Conservation (phyloP, 2,888 invertebrate species). For the Muschampia plurimacula region DNA sequence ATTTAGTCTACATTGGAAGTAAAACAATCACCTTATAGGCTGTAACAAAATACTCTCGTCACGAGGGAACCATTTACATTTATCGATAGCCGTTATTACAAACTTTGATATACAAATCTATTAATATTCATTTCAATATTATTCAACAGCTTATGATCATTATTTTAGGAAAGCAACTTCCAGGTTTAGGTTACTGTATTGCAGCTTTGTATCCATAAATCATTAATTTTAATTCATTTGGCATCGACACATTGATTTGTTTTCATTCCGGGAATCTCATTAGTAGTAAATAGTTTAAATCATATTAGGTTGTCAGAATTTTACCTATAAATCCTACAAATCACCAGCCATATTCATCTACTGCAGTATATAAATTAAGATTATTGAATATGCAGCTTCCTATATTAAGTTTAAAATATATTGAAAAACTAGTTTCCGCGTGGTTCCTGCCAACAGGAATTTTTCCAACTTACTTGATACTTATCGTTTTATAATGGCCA, state of each 20-base stretch:
- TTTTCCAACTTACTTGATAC: too few relatives aligned
- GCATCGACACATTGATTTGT: constrained; percentile 12
- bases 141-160: constrained; percentile 32
- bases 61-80: constrained; percentile 51
- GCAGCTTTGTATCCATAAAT: constrained; percentile 15
- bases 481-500: too few relatives aligned
- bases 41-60: constrained; percentile 56
- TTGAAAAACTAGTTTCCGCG: neutral
- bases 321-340: neutral
- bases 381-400: neutral
- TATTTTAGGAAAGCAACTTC: constrained; percentile 32
- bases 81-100: constrained; percentile 48
- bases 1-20: neutral
- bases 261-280: constrained; percentile 15
- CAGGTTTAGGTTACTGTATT: constrained; percentile 5
- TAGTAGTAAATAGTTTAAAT: constrained; percentile 10
- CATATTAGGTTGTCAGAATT: constrained; percentile 3
- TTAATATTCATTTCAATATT: constrained; percentile 46
- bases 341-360: neutral
- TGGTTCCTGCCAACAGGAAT: too few relatives aligned
- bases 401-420: neutral
- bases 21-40: constrained; percentile 24
- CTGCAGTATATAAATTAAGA: neutral
- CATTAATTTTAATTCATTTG: constrained; percentile 19
- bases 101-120: constrained; percentile 51